phyloP scores from a whole-genome alignment of 92 coral and sea anemone species.

The Siderastrea radians region DNA sequence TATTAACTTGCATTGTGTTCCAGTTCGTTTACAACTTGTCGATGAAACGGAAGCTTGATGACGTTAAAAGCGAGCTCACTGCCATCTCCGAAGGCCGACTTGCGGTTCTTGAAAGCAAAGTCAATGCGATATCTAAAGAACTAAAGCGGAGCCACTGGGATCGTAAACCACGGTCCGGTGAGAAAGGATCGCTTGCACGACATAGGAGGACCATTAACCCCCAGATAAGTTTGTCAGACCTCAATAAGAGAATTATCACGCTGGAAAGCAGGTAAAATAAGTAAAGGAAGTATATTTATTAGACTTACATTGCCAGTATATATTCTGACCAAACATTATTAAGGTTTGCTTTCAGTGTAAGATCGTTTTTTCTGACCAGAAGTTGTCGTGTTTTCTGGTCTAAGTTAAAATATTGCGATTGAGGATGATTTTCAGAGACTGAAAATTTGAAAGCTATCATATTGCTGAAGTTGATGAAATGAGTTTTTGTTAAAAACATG shows the following conservation, averaged over 20 bases:
- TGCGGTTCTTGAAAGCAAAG: background rate
- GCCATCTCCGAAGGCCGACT: background rate
- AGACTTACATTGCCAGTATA: no score
- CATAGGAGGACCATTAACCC: background rate
- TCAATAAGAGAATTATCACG: slow-evolving; percentile 11
- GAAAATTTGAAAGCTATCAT: no score
- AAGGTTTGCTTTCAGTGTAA: no score
- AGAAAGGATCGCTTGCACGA: background rate
- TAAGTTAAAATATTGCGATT: no score
- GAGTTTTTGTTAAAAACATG: no score
- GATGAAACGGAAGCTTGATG: background rate
- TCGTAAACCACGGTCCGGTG: background rate
- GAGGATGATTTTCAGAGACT: no score
- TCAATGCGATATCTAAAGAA: background rate
- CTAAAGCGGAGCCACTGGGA: background rate
- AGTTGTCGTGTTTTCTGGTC: no score
- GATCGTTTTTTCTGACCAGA: no score
- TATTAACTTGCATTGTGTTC: background rate
- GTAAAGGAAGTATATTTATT: no score
- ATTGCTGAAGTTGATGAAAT: no score
- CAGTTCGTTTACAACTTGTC: background rate
- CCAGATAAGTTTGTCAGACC: background rate
- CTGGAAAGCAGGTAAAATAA: slow-evolving; percentile 15
- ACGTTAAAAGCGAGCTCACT: background rate
- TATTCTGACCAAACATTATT: no score